Evolutionary conservation across 2,888 invertebrate species (phyloP).

Genomic region (Clepsis dumicolana): DNA sequence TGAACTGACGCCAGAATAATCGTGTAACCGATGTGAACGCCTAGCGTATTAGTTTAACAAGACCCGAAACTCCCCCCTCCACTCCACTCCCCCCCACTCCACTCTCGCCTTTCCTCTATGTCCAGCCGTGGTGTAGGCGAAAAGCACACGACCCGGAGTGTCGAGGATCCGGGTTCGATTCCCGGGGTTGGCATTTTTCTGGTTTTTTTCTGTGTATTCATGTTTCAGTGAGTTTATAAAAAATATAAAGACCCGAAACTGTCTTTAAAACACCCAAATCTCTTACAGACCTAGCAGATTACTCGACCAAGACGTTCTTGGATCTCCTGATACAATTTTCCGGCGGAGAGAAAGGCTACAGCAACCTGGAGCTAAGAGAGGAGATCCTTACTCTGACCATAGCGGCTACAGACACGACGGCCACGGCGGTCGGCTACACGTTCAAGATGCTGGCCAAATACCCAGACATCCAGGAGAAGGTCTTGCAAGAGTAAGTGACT

Average conservation of each 20-base stretch:
- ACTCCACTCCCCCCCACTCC: too few species aligned
- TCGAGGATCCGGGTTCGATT: too few species aligned
- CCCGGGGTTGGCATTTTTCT: too few species aligned
- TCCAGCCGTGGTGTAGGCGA: neutral
- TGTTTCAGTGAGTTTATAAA: too few species aligned
- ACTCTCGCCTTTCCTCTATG: too few species aligned
- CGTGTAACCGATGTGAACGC: too few species aligned
- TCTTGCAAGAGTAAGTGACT: conserved; percentile 73
- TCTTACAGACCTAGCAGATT: conserved; percentile 63
- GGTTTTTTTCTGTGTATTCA: too few species aligned
- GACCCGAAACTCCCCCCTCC: too few species aligned
- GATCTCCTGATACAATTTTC: conserved; percentile 83
- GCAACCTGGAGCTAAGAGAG: conserved; percentile 83
- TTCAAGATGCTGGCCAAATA: conserved; percentile 76
- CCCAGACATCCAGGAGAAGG: conserved; percentile 78
- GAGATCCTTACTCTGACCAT: conserved; percentile 86
- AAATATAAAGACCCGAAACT: too few species aligned
- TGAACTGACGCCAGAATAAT: too few species aligned
- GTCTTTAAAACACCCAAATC: neutral
- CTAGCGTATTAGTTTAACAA: too few species aligned
- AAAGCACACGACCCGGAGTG: too few species aligned
- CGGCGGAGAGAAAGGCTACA: conserved; percentile 79
- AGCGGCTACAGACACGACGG: conserved; percentile 85
- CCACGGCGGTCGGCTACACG: conserved; percentile 74
- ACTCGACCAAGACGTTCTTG: conserved; percentile 81